These are phyloP conservation scores for Ptilonorhynchus violaceus DNA, from an alignment of 2,113 vertebrate genomes.

Conservation along the genomic window DNA sequence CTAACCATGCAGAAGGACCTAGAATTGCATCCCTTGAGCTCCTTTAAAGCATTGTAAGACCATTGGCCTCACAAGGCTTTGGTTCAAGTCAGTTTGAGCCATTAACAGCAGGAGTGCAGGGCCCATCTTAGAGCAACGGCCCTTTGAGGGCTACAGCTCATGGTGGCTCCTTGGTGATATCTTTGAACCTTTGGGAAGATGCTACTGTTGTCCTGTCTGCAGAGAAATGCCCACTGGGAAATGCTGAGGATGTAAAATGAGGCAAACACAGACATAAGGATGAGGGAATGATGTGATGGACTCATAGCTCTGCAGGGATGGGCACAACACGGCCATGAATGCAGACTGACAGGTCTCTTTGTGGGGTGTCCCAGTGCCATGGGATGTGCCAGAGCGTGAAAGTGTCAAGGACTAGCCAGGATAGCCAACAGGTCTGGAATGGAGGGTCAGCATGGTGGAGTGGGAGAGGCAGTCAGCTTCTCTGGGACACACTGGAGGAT, in stretches of 20 bases:
- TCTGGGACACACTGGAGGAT: background rate
- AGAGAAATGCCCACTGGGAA: background rate
- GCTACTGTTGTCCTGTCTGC: background rate
- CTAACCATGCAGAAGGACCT: background rate
- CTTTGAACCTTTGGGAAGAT: background rate
- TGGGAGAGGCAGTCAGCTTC: background rate
- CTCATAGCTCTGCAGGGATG: background rate
- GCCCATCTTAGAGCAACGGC: background rate
- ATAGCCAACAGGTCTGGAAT: background rate
- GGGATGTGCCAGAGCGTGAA: background rate
- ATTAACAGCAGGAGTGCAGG: fast-evolving
- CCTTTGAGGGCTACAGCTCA: background rate
- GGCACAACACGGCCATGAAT: fast-evolving
- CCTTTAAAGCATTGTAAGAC: background rate
- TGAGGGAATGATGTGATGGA: background rate
- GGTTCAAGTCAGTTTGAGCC: background rate
- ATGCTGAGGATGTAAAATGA: background rate
- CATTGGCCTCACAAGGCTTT: background rate
- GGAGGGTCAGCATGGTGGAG: background rate
- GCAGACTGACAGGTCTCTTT: background rate
- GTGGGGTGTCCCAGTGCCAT: background rate
- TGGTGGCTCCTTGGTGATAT: background rate
- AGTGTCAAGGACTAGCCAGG: background rate
- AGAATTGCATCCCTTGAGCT: background rate
- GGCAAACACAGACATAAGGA: background rate